Conservation (phyloP, 2,888 invertebrate genomes). For the Abscondita cerata region DNA sequence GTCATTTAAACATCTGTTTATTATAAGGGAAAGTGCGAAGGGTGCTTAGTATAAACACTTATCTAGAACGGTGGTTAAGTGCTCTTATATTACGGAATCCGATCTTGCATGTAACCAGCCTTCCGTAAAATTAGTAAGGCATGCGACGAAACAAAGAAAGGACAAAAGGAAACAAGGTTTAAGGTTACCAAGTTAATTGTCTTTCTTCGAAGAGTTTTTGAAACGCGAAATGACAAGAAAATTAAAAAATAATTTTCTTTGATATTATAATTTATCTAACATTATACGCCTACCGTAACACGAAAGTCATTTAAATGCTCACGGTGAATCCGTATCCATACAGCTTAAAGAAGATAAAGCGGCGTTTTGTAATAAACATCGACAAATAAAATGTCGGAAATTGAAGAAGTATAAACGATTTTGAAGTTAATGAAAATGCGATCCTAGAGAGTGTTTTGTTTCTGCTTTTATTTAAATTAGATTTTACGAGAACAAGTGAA, state of each 20-base stretch:
- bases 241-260: constrained; percentile 17
- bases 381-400: constrained; percentile 14
- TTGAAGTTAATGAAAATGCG: constrained; percentile 22
- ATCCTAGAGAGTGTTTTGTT: constrained; percentile 18
- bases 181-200: constrained; percentile 16
- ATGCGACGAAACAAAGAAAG: constrained; percentile 17
- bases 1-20: constrained; percentile 17
- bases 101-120: constrained; percentile 18
- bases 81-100: constrained; percentile 23
- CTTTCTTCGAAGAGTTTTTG: constrained; percentile 3
- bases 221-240: not conserved
- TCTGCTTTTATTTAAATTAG: constrained; percentile 20
- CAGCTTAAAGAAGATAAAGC: constrained; percentile 8
- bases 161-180: constrained; percentile 17
- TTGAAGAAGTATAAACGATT: constrained; percentile 11
- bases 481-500: constrained; percentile 16
- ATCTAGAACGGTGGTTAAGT: constrained; percentile 16
- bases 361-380: constrained; percentile 17
- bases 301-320: constrained; percentile 2
- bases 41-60: constrained; percentile 16
- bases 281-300: constrained; percentile 7
- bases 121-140: constrained; percentile 27
- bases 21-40: constrained; percentile 16
- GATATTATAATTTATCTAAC: constrained; percentile 14
- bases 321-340: not conserved